These are phyloP conservation scores for Lates calcarifer DNA, from an alignment of 2,113 vertebrate species.

Conservation along the genomic window DNA sequence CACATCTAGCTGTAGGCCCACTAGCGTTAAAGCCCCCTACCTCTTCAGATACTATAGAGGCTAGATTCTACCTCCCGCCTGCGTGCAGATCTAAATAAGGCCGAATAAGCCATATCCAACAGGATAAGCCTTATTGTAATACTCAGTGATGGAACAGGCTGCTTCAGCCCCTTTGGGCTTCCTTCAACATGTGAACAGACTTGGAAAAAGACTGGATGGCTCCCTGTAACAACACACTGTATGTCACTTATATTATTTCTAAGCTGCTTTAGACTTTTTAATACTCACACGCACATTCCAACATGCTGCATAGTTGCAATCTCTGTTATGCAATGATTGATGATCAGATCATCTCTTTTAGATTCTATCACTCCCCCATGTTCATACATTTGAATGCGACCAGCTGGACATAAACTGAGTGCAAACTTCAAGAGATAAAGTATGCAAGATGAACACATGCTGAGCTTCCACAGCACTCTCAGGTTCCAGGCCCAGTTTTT, in stretches of 20 bases:
- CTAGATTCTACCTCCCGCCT: conserved; percentile 53
- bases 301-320: neutral
- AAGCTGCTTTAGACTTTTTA: conserved; percentile 36
- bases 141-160: conserved; percentile 17
- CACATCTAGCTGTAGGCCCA: conserved; percentile 60
- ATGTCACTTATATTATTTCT: conserved; percentile 31
- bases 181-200: conserved; percentile 22
- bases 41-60: conserved; percentile 55
- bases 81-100: conserved; percentile 56
- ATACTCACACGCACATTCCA: neutral
- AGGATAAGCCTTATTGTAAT: conserved; percentile 53
- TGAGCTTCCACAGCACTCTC: neutral
- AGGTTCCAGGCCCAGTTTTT: neutral
- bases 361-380: conserved; percentile 3
- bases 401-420: neutral
- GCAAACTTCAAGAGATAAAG: neutral
- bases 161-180: conserved; percentile 38
- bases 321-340: conserved; percentile 21
- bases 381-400: neutral
- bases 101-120: conserved; percentile 62
- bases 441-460: neutral
- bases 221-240: conserved; percentile 2
- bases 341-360: conserved; percentile 32
- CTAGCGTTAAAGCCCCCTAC: conserved; percentile 41
- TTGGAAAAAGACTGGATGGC: neutral